Evolutionary conservation across 2,888 invertebrate genomes (phyloP), one percentile per base, ranked within the genome.

Genomic region (Cryptosula pallasiana): DNA sequence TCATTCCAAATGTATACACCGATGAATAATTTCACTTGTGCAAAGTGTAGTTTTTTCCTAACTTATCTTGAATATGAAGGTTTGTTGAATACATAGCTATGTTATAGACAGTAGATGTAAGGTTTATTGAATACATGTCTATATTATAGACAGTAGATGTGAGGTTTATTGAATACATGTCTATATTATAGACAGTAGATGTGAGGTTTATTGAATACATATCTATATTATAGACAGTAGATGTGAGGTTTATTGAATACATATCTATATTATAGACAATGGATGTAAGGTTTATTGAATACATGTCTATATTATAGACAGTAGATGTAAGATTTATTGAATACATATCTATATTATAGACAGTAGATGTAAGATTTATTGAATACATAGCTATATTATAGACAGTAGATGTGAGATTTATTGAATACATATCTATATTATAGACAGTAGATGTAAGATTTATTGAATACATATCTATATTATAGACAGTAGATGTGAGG

Each of bases 401-500:
- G 82, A 89, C 90, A 73, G 87, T 99, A 0, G 96, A 98, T 86
- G 89, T 99, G 3, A 89, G 99, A 77, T 99, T 99, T 84, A 99
- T 99, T 78, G 99, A 99, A 86, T 99, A 97, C 86, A 99, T 99
- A 98, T 99, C 99, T n/a, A n/a, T n/a, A n/a, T n/a, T n/a, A n/a
- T n/a, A n/a, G n/a, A n/a, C n/a, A n/a, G n/a, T n/a, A n/a, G n/a
- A n/a, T n/a, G n/a, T n/a, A n/a, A n/a, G n/a, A n/a, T 45, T 45
- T 20, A 45, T 13, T 13, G 45, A 45, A 20, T 55, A 71, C n/a
- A 23, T 72, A 13, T 45, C 5, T 58, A 69, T 70, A 74, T 78
- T 80, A 57, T 77, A 87, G 82, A 89, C 90, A 73, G 87, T 99
- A 0, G 96, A 98, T 86, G 89, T 99, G 3, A 89, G 99, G 77